phyloP scores from a whole-genome alignment of 2,888 invertebrate genomes.

The Euphydryas editha region DNA sequence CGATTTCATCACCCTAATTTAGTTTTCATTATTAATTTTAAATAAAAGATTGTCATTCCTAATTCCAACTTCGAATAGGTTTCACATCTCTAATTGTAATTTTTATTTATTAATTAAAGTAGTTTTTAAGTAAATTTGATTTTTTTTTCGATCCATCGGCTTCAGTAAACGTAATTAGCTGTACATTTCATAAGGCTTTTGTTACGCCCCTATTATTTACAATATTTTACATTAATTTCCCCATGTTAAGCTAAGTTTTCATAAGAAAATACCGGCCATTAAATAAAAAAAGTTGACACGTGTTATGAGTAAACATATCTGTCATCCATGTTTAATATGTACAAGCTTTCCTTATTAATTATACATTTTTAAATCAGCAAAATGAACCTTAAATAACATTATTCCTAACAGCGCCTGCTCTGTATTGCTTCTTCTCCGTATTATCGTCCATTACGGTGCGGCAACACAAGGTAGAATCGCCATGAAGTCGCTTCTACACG shows the following conservation, averaged over 20 bases:
- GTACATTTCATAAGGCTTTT: too few species aligned
- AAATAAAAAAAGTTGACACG: not conserved
- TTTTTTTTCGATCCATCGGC: too few species aligned
- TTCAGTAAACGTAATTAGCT: too few species aligned
- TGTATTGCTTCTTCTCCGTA: not conserved
- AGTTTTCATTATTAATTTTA: too few species aligned
- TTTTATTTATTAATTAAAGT: too few species aligned
- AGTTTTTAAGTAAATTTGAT: too few species aligned
- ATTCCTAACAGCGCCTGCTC: not conserved
- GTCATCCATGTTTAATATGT: not conserved
- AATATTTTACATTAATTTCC: too few species aligned
- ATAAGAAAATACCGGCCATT: not conserved
- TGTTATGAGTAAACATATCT: not conserved
- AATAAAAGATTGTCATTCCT: too few species aligned
- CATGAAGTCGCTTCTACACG: conserved; percentile 52
- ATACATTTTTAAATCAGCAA: not conserved
- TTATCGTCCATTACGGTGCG: not conserved
- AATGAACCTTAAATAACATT: not conserved
- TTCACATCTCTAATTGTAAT: too few species aligned
- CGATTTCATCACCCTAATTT: too few species aligned
- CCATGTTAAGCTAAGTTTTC: not conserved
- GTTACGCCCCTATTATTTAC: too few species aligned
- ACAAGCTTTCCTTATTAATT: not conserved
- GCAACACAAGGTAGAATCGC: not conserved
- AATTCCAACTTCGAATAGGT: too few species aligned